A percentile compares a stretch with the other conserved stretches of the same genome.
Evolutionary conservation across 1,140 invertebrate genomes (phyloP).

Genomic region (Tetragnatha versicolor): DNA sequence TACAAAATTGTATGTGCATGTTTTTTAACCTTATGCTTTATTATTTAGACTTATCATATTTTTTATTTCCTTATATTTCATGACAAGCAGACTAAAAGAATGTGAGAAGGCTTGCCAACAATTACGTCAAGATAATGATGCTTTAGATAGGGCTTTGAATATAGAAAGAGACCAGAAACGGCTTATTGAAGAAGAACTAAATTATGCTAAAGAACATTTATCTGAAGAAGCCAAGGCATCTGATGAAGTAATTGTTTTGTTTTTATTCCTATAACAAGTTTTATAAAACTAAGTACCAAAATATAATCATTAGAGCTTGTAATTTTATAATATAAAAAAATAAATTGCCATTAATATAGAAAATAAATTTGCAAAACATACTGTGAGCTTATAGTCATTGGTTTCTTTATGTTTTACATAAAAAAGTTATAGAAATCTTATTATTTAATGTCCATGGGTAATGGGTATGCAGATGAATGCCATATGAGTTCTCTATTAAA

Average conservation of each 20-base stretch:
- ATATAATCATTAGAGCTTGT: not conserved
- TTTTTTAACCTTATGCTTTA: too few species aligned
- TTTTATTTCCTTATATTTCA: not conserved
- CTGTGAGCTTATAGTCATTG: not conserved
- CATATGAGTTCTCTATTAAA: not conserved
- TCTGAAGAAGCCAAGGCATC: constrained; percentile 25
- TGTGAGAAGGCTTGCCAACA: constrained; percentile 27
- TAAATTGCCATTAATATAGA: not conserved
- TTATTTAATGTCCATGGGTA: not conserved
- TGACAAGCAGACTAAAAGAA: constrained; percentile 35
- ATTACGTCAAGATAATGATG: constrained; percentile 29
- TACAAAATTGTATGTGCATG: too few species aligned
- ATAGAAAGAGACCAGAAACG: constrained; percentile 40
- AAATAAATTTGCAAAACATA: not conserved
- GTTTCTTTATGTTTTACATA: not conserved
- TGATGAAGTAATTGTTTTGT: constrained; percentile 22
- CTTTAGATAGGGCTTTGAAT: constrained; percentile 23
- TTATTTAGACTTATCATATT: too few species aligned
- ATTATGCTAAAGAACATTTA: constrained; percentile 26
- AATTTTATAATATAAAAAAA: too few species aligned
- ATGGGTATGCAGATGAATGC: not conserved
- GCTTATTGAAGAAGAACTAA: constrained; percentile 36
- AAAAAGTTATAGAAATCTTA: not conserved
- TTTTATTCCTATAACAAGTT: not conserved
- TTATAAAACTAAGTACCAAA: not conserved